Percentiles rank a stretch among this genome's conserved stretches.
phyloP scores from a whole-genome alignment of 2,113 vertebrate genomes.

The Casuarius casuarius region DNA sequence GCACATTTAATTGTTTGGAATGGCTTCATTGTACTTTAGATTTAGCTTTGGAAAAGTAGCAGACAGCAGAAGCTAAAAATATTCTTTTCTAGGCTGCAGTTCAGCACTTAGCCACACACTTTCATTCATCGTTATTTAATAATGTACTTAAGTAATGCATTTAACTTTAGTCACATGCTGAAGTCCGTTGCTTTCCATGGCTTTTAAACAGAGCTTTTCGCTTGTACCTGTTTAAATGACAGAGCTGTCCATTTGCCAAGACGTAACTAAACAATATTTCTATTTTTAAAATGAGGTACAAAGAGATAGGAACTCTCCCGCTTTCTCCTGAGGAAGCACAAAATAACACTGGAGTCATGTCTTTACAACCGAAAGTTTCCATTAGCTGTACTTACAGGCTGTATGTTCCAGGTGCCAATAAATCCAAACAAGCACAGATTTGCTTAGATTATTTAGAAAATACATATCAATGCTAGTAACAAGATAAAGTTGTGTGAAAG shows the following conservation, averaged over 20 bases:
- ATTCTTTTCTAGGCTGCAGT: neutral
- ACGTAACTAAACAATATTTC: neutral
- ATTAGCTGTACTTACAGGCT: neutral
- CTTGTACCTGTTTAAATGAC: neutral
- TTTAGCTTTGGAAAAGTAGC: slow-evolving; percentile 24
- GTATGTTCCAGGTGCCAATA: neutral
- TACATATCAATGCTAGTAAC: neutral
- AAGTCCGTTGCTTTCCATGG: neutral
- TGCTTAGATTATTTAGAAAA: neutral
- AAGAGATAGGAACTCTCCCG: neutral
- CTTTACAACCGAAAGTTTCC: neutral
- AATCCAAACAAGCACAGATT: neutral
- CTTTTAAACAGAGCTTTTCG: slow-evolving; percentile 15
- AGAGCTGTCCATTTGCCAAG: neutral
- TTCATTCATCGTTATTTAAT: slow-evolving; percentile 26
- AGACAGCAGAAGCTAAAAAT: slow-evolving; percentile 29
- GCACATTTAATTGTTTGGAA: slow-evolving; percentile 35
- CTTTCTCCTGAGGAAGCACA: neutral
- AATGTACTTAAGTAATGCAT: neutral
- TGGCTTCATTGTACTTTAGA: neutral
- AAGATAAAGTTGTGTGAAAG: neutral
- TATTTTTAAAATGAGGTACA: slow-evolving; percentile 24
- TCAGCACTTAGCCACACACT: neutral
- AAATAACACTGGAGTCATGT: neutral
- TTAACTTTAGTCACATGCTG: neutral